Percentiles rank a stretch among this genome's conserved stretches.
These are phyloP conservation scores for Chlorospingus flavigularis DNA, from an alignment of 2,797 vertebrate species.

Conservation along the genomic window DNA sequence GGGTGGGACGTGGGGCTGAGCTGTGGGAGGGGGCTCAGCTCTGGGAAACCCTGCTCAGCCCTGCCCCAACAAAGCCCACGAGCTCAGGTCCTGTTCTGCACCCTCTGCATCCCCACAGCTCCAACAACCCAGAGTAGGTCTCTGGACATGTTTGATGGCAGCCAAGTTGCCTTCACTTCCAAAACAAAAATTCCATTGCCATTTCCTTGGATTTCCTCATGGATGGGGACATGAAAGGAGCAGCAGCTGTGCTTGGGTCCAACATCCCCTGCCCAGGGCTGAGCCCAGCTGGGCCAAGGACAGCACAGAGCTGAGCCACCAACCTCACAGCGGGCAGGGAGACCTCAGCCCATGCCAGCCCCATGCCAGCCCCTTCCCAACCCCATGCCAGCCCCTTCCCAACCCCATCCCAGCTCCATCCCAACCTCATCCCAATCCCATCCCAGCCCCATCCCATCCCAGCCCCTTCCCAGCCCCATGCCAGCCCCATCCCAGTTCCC, in stretches of 20 bases:
- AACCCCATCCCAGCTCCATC: no score
- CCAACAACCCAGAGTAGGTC: rapidly evolving
- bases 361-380: not conserved
- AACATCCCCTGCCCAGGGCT: not conserved
- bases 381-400: not conserved
- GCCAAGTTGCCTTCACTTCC: not conserved
- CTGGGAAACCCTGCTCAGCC: not conserved
- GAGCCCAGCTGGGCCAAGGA: not conserved
- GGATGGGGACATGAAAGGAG: not conserved
- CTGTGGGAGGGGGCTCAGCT: not conserved
- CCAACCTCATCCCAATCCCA: no score
- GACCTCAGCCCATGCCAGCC: not conserved
- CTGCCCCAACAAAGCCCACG: not conserved
- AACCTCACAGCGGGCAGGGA: not conserved
- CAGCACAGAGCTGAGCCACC: not conserved
- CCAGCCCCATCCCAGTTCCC: not conserved
- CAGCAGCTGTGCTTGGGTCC: not conserved
- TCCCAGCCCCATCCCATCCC: no score
- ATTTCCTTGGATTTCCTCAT: not conserved
- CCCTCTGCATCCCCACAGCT: not conserved
- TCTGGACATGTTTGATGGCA: not conserved
- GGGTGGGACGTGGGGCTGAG: not conserved
- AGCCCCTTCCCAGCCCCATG: no score
- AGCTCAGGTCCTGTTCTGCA: not conserved
- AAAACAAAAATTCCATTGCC: not conserved